Evolutionary conservation across 2,888 invertebrate genomes (phyloP).

Genomic region (Agrypnus murinus): DNA sequence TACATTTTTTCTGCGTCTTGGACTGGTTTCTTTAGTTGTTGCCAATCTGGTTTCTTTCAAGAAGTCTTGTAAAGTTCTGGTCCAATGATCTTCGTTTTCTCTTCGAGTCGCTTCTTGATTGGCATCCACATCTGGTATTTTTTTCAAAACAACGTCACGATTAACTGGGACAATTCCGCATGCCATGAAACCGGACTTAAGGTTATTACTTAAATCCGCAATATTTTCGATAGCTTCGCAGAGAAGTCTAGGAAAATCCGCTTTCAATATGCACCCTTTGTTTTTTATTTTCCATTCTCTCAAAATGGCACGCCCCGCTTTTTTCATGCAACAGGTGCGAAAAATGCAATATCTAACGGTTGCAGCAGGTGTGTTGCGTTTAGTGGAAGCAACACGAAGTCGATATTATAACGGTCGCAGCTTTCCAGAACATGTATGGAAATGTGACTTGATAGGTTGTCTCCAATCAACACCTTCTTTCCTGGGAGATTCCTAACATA

Average conservation of each 20-base stretch:
- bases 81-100: too few species aligned
- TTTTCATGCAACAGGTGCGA: conserved; percentile 1
- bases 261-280: too few species aligned
- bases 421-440: too few species aligned
- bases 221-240: conserved; percentile 5
- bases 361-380: too few species aligned
- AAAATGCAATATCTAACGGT: conserved; percentile 7
- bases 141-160: conserved; percentile 4
- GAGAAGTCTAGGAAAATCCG: neutral
- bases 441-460: neutral
- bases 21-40: neutral
- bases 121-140: too few species aligned
- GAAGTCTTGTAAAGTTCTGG: too few species aligned
- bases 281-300: too few species aligned
- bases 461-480: too few species aligned
- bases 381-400: neutral
- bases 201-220: neutral
- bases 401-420: too few species aligned
- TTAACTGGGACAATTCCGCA: neutral
- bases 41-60: neutral
- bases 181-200: neutral
- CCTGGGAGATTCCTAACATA: too few species aligned
- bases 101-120: too few species aligned
- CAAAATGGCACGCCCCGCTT: neutral
- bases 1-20: neutral